phyloP scores from a whole-genome alignment of 2,113 vertebrate genomes.

The Elephantulus edwardii region DNA sequence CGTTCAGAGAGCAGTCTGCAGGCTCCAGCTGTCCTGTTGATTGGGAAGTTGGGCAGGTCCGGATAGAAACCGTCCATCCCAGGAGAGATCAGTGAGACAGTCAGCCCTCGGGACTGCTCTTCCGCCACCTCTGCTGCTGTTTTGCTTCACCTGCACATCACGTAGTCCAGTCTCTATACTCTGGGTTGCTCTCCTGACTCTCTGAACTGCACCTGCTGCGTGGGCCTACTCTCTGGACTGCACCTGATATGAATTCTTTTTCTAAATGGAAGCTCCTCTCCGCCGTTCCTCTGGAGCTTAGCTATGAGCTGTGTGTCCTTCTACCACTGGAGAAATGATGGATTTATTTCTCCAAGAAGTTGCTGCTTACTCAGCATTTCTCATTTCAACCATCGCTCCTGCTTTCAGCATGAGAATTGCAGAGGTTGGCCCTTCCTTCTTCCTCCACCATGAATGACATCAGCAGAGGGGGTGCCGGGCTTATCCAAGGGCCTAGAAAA shows the following conservation, averaged over 20 bases:
- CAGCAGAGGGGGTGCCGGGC: fast-evolving
- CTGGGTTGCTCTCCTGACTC: too few species aligned
- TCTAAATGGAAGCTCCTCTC: background rate
- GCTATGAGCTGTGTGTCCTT: fast-evolving
- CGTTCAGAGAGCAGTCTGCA: fast-evolving
- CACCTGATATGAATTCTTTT: background rate
- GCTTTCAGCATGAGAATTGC: background rate
- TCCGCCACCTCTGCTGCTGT: background rate
- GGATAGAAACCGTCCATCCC: background rate
- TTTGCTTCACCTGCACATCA: fast-evolving
- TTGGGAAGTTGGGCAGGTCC: too few species aligned
- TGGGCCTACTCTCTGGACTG: background rate
- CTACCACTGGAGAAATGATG: fast-evolving
- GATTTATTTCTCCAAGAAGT: background rate
- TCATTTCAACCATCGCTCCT: too few species aligned
- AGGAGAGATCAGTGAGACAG: fast-evolving
- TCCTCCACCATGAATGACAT: fast-evolving
- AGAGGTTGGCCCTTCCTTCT: fast-evolving
- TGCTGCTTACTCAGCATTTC: background rate
- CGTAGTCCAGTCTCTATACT: fast-evolving
- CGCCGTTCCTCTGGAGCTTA: fast-evolving
- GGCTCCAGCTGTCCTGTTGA: fast-evolving
- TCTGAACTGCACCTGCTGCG: background rate
- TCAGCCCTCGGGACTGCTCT: background rate
- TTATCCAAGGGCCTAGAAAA: fast-evolving